Evolutionary conservation across 2,888 invertebrate species (phyloP).

Genomic region (Scrobipalpa costella): DNA sequence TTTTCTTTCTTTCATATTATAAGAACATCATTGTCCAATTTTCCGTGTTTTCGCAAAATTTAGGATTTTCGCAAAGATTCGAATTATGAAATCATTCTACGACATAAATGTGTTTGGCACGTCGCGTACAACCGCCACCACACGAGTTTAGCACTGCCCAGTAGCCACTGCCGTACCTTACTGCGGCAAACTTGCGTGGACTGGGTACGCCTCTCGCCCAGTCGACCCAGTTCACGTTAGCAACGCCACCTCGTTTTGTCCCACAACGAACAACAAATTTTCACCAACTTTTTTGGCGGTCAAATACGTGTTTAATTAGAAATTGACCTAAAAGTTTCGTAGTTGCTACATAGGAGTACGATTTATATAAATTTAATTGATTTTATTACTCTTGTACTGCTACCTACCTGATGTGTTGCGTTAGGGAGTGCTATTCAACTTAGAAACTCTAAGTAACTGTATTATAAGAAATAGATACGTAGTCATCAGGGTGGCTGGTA

Average conservation of each 20-base stretch:
- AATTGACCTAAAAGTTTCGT: not conserved
- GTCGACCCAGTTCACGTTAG: conserved; percentile 57
- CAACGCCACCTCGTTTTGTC: conserved; percentile 28
- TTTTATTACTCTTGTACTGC: too few species aligned
- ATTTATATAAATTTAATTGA: too few species aligned
- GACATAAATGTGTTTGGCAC: conserved; percentile 62
- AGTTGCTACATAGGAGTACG: not conserved
- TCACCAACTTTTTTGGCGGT: not conserved
- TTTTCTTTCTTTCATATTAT: too few species aligned
- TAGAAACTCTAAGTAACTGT: too few species aligned
- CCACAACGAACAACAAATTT: conserved; percentile 9
- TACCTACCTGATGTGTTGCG: too few species aligned
- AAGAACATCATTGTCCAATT: too few species aligned
- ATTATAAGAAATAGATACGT: too few species aligned
- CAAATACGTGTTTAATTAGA: conserved; percentile 5
- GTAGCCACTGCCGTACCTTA: not conserved
- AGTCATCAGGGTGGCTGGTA: too few species aligned
- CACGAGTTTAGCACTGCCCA: not conserved
- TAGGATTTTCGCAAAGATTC: too few species aligned
- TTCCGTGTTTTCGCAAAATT: too few species aligned
- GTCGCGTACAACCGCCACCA: conserved; percentile 40
- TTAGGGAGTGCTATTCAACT: too few species aligned
- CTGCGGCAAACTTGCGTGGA: not conserved
- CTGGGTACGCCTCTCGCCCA: conserved; percentile 42
- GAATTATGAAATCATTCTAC: too few species aligned